A percentile compares a stretch with the other conserved stretches of the same genome.
phyloP scores from a whole-genome alignment of 2,113 vertebrate genomes.

The Ictalurus furcatus region DNA sequence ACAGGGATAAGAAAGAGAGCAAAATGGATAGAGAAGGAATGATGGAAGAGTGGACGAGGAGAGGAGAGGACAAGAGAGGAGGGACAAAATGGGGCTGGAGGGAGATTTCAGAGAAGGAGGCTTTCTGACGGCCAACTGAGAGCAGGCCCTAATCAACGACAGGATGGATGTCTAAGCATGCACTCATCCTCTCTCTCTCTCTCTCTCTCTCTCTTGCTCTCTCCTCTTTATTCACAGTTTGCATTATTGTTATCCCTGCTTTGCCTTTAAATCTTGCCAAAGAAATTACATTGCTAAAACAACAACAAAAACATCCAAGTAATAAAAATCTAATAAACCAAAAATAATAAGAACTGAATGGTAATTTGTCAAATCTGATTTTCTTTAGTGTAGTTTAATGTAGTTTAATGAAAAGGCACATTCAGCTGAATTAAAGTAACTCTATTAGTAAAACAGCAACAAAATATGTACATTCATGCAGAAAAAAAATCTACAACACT shows the following conservation, averaged over 20 bases:
- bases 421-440: not conserved
- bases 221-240: not conserved
- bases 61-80: slow-evolving; percentile 50
- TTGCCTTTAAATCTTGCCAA: not conserved
- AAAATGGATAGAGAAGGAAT: slow-evolving; percentile 10
- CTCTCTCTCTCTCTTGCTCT: not conserved
- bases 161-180: slow-evolving; percentile 46
- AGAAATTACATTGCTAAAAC: not conserved
- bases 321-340: not conserved
- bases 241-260: not conserved
- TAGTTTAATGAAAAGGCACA: not conserved
- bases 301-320: not conserved
- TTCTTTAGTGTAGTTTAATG: not conserved
- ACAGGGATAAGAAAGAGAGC: slow-evolving; percentile 36
- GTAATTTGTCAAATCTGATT: not conserved
- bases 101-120: slow-evolving; percentile 58
- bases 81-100: slow-evolving; percentile 52
- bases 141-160: slow-evolving; percentile 68
- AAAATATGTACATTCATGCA: not conserved
- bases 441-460: not conserved
- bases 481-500: not conserved
- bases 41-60: slow-evolving; percentile 21
- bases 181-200: not conserved
- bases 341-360: not conserved
- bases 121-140: slow-evolving; percentile 61